Evolutionary conservation across 92 coral and sea anemone genomes (phyloP), one percentile per base, ranked within the genome.

Genomic region (Porites divaricata): DNA sequence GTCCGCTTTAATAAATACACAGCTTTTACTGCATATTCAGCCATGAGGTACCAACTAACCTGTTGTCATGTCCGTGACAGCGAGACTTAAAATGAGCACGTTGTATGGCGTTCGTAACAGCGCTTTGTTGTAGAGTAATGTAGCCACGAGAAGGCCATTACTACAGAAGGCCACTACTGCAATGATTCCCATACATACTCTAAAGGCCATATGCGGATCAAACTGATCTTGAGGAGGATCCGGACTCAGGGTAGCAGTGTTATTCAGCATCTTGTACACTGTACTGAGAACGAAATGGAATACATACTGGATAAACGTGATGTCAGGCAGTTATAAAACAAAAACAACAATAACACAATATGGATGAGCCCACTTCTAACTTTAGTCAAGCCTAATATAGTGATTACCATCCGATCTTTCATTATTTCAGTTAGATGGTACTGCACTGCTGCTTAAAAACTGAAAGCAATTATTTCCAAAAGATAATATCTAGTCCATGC

Each of bases 41-140:
- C 48, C 15, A 7, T 8, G 58, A 56, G 22, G 12, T 7, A n/a
- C 48, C 74, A 19, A 2, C 64, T 25, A 54, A 91, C 98, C 98
- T 78, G 98, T 91, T 6, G 90, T 76, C 95, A 91, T 85, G 70
- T 94, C 98, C 1, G 95, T 91, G 25, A 94, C 45, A 0, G 98
- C 95, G 70, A 94, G 74, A 75, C 88, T 83, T 16, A 94, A 61
- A 35, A 94, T 89, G 28, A 94, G 85, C 22, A 91, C 74, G 23
- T 90, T 86, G 85, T 91, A 94, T 1, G 98, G 89, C 58, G 85
- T 89, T 54, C 86, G 85, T 23, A 94, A 57, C 24, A 90, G 76
- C 1, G 78, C 49, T 75, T 78, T 76, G 86, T 94, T 91, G 52
- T 89, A 87, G 54, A 89, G 54, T 21, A 93, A 89, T 26, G 86